Percentiles rank a stretch among this genome's conserved stretches.
Evolutionary conservation across 2,797 vertebrate species (phyloP).

Genomic region (Alauda arvensis): DNA sequence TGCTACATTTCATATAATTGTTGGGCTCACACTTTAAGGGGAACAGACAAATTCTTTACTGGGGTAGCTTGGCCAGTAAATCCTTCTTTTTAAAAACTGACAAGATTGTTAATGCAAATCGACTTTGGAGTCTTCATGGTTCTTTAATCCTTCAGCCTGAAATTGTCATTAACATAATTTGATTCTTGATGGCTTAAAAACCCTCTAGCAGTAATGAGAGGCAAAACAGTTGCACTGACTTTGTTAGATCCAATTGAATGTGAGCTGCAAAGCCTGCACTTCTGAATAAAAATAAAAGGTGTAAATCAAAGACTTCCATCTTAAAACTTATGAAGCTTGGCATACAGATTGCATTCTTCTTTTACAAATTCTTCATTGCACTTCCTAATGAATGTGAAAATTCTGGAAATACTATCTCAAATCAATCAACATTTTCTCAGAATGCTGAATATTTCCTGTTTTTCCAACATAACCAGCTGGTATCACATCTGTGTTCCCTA

Average conservation of each 20-base stretch:
- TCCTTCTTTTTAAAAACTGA: not conserved
- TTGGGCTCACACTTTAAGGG: not conserved
- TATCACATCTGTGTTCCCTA: not conserved
- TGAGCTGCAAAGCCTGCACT: not conserved
- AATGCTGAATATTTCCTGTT: not conserved
- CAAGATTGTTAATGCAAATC: not conserved
- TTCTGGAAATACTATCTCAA: not conserved
- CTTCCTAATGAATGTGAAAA: not conserved
- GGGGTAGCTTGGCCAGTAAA: not conserved
- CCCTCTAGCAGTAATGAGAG: not conserved
- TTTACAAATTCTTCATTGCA: not conserved
- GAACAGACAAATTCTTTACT: not conserved
- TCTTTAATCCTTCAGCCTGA: not conserved
- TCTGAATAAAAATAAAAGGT: not conserved
- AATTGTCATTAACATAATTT: not conserved
- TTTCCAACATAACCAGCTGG: not conserved
- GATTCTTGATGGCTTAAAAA: not conserved
- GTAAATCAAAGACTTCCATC: not conserved
- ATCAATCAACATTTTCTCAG: not conserved
- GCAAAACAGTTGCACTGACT: not conserved
- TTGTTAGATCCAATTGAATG: not conserved
- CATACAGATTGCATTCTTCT: not conserved
- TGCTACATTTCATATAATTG: not conserved
- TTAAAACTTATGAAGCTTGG: not conserved
- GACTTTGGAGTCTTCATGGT: not conserved